phyloP scores from a whole-genome alignment of 2,888 invertebrate genomes.

The Nebria salina region DNA sequence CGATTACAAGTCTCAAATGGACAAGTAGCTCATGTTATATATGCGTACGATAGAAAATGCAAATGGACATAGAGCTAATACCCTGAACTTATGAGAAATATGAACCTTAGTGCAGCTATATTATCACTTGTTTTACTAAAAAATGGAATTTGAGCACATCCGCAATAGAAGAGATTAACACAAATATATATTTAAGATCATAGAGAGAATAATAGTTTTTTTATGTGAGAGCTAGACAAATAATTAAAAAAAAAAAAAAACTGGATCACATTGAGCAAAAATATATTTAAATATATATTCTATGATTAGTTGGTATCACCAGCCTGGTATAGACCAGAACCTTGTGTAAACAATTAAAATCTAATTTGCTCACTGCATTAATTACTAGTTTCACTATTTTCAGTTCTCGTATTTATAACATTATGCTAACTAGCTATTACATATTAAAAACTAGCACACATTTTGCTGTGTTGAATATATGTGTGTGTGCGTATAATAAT shows the following conservation, averaged over 20 bases:
- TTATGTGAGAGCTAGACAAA: conserved; percentile 20
- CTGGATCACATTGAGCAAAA: conserved; percentile 46
- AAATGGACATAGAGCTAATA: conserved; percentile 38
- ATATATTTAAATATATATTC: conserved; percentile 37
- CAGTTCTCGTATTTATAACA: conserved; percentile 32
- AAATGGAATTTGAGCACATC: conserved; percentile 44
- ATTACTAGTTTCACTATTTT: conserved; percentile 28
- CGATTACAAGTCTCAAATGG: background rate
- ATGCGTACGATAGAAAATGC: conserved; percentile 22
- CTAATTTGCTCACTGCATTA: conserved; percentile 34
- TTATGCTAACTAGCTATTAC: conserved; percentile 6
- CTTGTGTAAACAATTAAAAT: conserved; percentile 29
- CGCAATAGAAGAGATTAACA: conserved; percentile 25
- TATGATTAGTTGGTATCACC: conserved; percentile 45
- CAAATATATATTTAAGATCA: conserved; percentile 15
- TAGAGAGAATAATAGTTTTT: background rate
- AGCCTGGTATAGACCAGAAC: conserved; percentile 21
- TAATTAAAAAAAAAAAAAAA: conserved; percentile 1
- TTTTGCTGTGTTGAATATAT: background rate
- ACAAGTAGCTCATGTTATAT: background rate
- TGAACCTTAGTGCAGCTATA: conserved; percentile 43
- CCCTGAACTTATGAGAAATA: conserved; percentile 42
- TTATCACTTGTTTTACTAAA: conserved; percentile 37
- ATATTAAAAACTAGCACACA: background rate
- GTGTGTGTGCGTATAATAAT: background rate